These are phyloP conservation scores for Seriola aureovittata DNA, from an alignment of 2,113 vertebrate species.

Conservation along the genomic window DNA sequence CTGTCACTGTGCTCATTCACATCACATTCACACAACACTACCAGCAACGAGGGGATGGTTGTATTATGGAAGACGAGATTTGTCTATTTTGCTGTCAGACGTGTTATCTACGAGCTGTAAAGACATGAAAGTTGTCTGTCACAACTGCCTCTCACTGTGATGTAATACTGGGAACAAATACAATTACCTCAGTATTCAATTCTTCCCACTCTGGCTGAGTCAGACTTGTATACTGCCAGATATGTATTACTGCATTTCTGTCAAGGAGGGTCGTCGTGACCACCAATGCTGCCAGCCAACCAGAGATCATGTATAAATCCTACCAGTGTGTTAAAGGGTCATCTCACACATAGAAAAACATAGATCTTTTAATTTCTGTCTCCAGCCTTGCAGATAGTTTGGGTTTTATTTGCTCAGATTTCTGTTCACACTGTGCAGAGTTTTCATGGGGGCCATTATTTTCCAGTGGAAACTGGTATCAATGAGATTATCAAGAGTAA, in stretches of 20 bases:
- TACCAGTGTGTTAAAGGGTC: background rate
- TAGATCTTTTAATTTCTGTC: no score
- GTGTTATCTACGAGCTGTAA: background rate
- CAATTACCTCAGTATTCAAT: slow-evolving; percentile 8
- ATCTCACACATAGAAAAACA: background rate
- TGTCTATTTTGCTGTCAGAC: slow-evolving; percentile 12
- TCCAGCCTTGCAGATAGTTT: no score
- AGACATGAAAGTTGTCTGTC: slow-evolving; percentile 13
- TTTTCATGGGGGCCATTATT: no score
- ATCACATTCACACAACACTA: background rate
- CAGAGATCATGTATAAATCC: background rate
- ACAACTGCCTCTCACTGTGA: background rate
- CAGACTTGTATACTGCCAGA: background rate
- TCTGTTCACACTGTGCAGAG: no score
- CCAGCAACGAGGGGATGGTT: background rate
- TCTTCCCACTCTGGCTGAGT: slow-evolving; percentile 1
- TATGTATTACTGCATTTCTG: background rate
- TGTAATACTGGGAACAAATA: background rate
- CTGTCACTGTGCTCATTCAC: background rate
- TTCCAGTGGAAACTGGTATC: no score
- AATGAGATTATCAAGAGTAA: no score
- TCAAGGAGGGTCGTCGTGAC: background rate
- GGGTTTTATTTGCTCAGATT: no score
- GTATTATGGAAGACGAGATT: slow-evolving; percentile 1
- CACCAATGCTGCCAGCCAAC: background rate